Base-by-base conservation (phyloP, 2,888 invertebrate genomes). In the Eurytoma adleriae region DNA sequence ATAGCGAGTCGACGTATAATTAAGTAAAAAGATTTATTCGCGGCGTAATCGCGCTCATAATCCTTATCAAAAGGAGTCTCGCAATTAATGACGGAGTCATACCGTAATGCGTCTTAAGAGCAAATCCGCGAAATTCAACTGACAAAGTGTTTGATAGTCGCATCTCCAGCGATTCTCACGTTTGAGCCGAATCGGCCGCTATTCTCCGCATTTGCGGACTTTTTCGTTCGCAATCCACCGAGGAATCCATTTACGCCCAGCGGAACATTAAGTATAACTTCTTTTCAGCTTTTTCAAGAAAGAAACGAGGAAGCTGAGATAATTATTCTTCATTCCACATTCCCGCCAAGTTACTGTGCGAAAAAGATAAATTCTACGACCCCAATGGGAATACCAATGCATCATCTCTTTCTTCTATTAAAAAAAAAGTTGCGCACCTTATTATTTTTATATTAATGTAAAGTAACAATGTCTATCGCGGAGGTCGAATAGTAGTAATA, bases 351-450 rank as follows among this genome's bases (percentile, higher is more conserved):
- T 61, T 50, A 14, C n/a, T 52, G 20, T 16, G 59, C 16, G 52
- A 54, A 66, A 66, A 66, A 54, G 50, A 7, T 52, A 30, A 54
- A 54, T 68, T 68, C 68, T 68, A 40, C 40, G 54, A 68, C 68
- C 27, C 14, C 24, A 66, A 48, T 48, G 40, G 40, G 40, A 40
- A 40, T 40, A 40, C 40, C 40, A 10, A 40, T 40, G 40, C 0
- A 40, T 40, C 40, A 7, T 10, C 10, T 10, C 40, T 5, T 40
- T 10, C 7, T 1, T 30, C 30, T 7, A 40, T 7, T 10, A 40
- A 40, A 40, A 40, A 40, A 40, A 40, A 40, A 7, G 40, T 40
- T 40, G 10, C 40, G 10, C 10, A 10, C 40, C 10, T 24, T 40
- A 40, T 40, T 40, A 40, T 40, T 40, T 40, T 40, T 40, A 40